Conservation (phyloP, 2,113 vertebrate species). For the Prolemur simus region DNA sequence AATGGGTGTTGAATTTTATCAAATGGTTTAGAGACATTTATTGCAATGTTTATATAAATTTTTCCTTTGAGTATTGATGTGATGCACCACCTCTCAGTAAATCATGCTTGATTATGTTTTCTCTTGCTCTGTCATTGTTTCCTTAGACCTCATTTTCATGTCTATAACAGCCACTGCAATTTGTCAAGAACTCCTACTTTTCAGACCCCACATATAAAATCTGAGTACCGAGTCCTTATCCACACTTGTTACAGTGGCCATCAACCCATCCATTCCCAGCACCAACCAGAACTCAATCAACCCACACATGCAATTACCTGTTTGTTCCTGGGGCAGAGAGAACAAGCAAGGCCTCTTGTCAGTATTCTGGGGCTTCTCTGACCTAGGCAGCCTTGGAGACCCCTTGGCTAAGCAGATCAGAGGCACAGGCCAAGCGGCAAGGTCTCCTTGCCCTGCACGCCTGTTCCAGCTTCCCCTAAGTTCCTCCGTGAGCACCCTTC, state of each 20-base stretch:
- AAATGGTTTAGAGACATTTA: neutral
- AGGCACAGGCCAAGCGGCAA: neutral
- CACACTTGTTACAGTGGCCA: too few relatives aligned
- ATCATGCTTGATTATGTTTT: neutral
- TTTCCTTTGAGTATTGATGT: neutral
- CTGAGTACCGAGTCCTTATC: neutral
- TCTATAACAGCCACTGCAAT: neutral
- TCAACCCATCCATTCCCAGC: neutral
- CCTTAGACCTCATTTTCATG: neutral
- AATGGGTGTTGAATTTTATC: neutral
- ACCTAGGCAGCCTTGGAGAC: neutral
- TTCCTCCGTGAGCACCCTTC: neutral
- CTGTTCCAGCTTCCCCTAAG: neutral
- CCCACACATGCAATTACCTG: neutral
- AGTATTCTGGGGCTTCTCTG: neutral
- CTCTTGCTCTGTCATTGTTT: neutral
- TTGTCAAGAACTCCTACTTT: slow-evolving; percentile 22
- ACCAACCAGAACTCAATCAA: neutral
- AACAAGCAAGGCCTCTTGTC: neutral
- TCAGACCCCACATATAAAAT: neutral
- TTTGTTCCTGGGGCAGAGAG: neutral
- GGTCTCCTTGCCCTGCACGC: neutral
- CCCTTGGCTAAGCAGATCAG: neutral
- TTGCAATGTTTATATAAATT: neutral
- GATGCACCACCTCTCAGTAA: neutral